Evolutionary conservation across 2,888 invertebrate species (phyloP).

Genomic region (Iphiclides podalirius): DNA sequence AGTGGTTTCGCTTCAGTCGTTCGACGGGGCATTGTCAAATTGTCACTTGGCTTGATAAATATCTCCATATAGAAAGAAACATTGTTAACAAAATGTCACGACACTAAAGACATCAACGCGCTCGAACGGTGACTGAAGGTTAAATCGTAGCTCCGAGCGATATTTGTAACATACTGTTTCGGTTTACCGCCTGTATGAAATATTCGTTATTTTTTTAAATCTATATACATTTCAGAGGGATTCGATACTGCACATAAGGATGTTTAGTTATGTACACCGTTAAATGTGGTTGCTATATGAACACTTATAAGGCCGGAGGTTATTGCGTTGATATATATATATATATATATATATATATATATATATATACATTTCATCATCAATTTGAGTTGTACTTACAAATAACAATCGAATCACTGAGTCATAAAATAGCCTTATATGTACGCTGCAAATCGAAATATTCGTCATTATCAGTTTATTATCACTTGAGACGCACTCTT

Average conservation of each 20-base stretch:
- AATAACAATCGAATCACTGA: no score
- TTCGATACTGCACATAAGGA: neutral
- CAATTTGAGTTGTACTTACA: neutral
- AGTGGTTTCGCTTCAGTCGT: neutral
- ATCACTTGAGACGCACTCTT: neutral
- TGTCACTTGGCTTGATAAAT: slow-evolving; percentile 17
- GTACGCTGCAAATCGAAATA: no score
- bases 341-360: no score
- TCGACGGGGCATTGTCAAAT: slow-evolving; percentile 5
- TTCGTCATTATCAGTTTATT: neutral
- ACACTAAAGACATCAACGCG: slow-evolving; percentile 23
- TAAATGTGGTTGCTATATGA: neutral
- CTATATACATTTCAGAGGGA: neutral
- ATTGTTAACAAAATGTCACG: slow-evolving; percentile 22
- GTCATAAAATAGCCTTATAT: no score
- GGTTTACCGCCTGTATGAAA: neutral
- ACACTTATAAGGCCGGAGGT: neutral
- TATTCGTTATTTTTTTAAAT: neutral
- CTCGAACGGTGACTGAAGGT: slow-evolving; percentile 17
- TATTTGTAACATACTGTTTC: slow-evolving; percentile 2
- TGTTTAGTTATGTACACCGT: neutral
- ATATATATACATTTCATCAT: no score
- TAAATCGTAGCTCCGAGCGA: slow-evolving; percentile 12
- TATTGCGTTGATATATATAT: neutral
- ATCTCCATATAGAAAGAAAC: slow-evolving; percentile 19